A percentile compares a stretch with the other conserved stretches of the same genome.
These are phyloP conservation scores for Enteromius afrohamiltoni DNA, from an alignment of 2,797 vertebrate species.

Conservation along the genomic window DNA sequence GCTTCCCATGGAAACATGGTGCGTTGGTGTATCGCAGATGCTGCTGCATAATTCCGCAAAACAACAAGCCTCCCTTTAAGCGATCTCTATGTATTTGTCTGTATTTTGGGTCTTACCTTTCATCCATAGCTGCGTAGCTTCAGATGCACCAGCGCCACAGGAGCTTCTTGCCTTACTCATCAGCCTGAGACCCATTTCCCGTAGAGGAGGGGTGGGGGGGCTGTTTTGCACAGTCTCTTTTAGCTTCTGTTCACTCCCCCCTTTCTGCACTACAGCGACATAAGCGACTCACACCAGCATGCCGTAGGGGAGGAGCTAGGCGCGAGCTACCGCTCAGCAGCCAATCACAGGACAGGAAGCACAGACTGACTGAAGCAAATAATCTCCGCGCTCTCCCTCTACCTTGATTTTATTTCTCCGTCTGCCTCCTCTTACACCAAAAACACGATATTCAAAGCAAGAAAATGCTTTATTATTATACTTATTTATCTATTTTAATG, in stretches of 20 bases:
- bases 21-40: constrained; percentile 51
- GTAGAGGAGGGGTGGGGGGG: constrained; percentile 38
- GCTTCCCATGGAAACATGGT: constrained; percentile 55
- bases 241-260: constrained; percentile 15
- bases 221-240: constrained; percentile 49
- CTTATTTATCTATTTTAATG: background rate
- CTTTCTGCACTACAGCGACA: constrained; percentile 51
- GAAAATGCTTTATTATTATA: background rate
- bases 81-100: background rate
- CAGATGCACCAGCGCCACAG: constrained; percentile 33
- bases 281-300: constrained; percentile 53
- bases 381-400: constrained; percentile 47
- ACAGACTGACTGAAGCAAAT: background rate
- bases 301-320: constrained; percentile 51
- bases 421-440: background rate
- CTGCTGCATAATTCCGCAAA: constrained; percentile 31
- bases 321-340: background rate
- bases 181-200: constrained; percentile 50
- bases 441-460: background rate
- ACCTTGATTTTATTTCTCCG: constrained; percentile 32
- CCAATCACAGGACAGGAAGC: constrained; percentile 51
- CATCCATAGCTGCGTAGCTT: constrained; percentile 55
- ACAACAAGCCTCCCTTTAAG: background rate
- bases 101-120: constrained; percentile 52
- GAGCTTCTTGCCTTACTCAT: constrained; percentile 30